These are phyloP conservation scores for Temnothorax longispinosus DNA, from an alignment of 1,140 invertebrate genomes.

Conservation along the genomic window DNA sequence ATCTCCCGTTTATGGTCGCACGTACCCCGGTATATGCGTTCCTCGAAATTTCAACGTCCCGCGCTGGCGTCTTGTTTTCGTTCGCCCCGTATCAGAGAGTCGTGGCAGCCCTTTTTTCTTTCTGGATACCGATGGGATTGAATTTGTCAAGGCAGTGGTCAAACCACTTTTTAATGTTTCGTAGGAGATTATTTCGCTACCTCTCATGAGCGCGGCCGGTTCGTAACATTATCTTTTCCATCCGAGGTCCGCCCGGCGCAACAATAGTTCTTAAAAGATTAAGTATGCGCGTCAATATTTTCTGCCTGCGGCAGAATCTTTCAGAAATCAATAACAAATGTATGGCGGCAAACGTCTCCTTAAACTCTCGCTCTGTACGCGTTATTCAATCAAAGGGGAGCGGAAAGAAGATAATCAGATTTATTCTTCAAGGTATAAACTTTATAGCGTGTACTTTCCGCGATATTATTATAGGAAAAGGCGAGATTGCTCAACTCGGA, in stretches of 20 bases:
- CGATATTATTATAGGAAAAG: neutral
- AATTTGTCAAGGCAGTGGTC: slow-evolving; percentile 65
- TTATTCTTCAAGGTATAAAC: neutral
- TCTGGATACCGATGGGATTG: slow-evolving; percentile 55
- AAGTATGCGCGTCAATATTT: neutral
- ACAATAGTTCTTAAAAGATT: slow-evolving; percentile 61
- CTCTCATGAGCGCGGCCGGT: slow-evolving; percentile 53
- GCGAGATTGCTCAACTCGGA: neutral
- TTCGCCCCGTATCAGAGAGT: slow-evolving; percentile 48
- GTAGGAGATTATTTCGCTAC: slow-evolving; percentile 65
- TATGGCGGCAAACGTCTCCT: neutral
- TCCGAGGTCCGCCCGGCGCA: slow-evolving; percentile 34
- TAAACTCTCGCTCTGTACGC: neutral
- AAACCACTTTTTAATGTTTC: slow-evolving; percentile 65
- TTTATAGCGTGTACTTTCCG: neutral
- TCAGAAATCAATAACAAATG: neutral
- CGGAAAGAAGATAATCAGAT: neutral
- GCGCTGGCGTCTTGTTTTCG: slow-evolving; percentile 56
- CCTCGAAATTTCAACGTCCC: slow-evolving; percentile 57
- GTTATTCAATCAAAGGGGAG: neutral
- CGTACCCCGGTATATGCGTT: slow-evolving; percentile 51
- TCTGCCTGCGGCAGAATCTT: neutral
- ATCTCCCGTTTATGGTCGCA: slow-evolving; percentile 51
- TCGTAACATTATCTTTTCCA: slow-evolving; percentile 56
- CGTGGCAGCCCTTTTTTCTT: slow-evolving; percentile 29